Evolutionary conservation across 2,888 invertebrate genomes (phyloP), one percentile per base, ranked within the genome.

Genomic region (Meliscaeva auricollis): DNA sequence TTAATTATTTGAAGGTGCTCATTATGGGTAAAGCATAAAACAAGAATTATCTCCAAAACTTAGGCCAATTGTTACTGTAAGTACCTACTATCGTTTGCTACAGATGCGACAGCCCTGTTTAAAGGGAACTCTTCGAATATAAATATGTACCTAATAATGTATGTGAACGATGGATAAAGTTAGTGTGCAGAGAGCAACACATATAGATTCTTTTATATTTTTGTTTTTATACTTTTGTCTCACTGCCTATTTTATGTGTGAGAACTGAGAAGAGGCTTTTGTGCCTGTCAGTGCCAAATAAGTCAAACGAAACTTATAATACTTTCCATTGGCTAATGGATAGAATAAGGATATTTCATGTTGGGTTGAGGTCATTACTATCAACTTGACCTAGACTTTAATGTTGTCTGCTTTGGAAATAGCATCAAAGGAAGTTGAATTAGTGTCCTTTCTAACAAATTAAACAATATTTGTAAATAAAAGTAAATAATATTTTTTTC

Each of bases 211-310:
- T 8, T 20, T 22, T 41, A n/a, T 1, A 1, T 38, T 7, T 26
- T 3, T 38, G 20, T 13, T 17, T 35, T 58, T 13, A 38, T 60
- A 6, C 22, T 17, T 60, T 60, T 60, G 38, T 38, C 20, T 32
- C 9, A 26, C 52, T 52, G 3, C 52, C 9, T 5, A 22, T 58
- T 58, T n/a, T 35, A 11, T 17, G 26, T 26, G 4, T 38, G 2
- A 26, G 26, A 26, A 26, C 26, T 26, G 4, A 41, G 41, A 38
- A 35, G 15, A 32, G 54, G 20, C 41, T 60, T 41, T 60, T 60
- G 41, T 60, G 60, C 26, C 60, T 60, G 60, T 26, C n/a, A 60
- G 22, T 60, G 22, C 26, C 41, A 41, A 60, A 44, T 60, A 60
- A 60, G 22, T 60, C 26, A 60, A 60, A 60, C 5, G 60, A 26